Evolutionary conservation across 1,140 invertebrate genomes (phyloP).

Genomic region (Solen grandis): DNA sequence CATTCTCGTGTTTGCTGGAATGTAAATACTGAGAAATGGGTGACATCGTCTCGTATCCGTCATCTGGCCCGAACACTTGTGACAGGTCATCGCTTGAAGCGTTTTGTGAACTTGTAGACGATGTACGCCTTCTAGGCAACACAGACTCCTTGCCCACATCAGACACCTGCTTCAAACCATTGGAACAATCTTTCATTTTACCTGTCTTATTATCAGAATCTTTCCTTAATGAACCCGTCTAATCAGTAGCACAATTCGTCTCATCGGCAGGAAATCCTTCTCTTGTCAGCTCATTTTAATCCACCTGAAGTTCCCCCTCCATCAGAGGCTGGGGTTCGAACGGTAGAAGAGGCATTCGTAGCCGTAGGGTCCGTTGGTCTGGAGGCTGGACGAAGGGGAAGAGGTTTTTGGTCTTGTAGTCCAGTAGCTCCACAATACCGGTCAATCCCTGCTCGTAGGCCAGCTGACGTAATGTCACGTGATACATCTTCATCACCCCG

Average conservation of each 20-base stretch:
- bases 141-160: background rate
- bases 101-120: background rate
- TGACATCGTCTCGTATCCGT: slow-evolving; percentile 51
- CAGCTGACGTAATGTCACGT: slow-evolving; percentile 71
- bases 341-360: slow-evolving; percentile 51
- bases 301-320: slow-evolving; percentile 19
- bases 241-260: no score
- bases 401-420: slow-evolving; percentile 65
- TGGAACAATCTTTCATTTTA: background rate
- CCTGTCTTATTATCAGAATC: background rate
- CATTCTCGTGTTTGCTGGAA: background rate
- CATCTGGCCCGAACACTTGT: slow-evolving; percentile 50
- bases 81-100: slow-evolving; percentile 22
- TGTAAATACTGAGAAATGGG: background rate
- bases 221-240: background rate
- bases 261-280: background rate
- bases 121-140: background rate
- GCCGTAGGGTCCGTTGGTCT: slow-evolving; percentile 46
- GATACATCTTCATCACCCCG: slow-evolving; percentile 57
- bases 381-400: slow-evolving; percentile 66
- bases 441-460: slow-evolving; percentile 71
- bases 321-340: slow-evolving; percentile 16
- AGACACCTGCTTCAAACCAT: background rate
- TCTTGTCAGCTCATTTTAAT: slow-evolving; percentile 4
- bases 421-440: slow-evolving; percentile 75